Evolutionary conservation across 2,888 invertebrate genomes (phyloP).

Genomic region (Caenorhabditis afra): DNA sequence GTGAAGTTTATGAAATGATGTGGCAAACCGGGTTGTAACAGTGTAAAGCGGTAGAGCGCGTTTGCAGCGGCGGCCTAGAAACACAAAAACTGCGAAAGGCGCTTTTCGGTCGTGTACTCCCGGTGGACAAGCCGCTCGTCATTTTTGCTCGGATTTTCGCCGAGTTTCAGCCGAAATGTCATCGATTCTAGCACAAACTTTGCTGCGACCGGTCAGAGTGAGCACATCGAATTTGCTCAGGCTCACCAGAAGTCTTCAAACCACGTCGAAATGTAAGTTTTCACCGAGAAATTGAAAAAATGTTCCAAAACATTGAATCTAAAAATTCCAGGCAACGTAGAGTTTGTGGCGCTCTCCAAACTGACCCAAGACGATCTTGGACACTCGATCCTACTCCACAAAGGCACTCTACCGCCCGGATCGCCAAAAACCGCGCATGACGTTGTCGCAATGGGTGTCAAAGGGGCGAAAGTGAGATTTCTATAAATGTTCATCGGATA

Average conservation of each 20-base stretch:
- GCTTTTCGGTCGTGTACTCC: conserved; percentile 35
- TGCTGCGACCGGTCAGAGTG: conserved; percentile 7
- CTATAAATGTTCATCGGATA: neutral
- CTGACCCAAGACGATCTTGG: conserved; percentile 73
- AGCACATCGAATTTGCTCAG: neutral
- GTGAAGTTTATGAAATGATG: conserved; percentile 32
- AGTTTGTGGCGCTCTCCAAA: conserved; percentile 69
- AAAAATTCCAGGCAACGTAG: conserved; percentile 33
- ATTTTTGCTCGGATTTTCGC: neutral
- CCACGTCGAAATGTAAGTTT: conserved; percentile 19
- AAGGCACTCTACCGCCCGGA: conserved; percentile 69
- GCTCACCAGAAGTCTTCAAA: conserved; percentile 15
- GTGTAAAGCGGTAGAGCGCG: conserved; percentile 37
- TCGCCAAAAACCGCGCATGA: conserved; percentile 70
- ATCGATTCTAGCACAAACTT: conserved; percentile 10
- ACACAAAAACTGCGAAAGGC: neutral
- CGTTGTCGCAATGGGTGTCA: conserved; percentile 69
- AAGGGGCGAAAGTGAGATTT: conserved; percentile 73
- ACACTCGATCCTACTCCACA: conserved; percentile 73
- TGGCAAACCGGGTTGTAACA: conserved; percentile 42
- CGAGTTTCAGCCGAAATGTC: conserved; percentile 9
- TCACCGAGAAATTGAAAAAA: neutral
- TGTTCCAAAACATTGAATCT: conserved; percentile 2
- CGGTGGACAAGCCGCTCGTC: conserved; percentile 14
- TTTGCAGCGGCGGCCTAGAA: conserved; percentile 23